Evolutionary conservation across 53 echinoderm and acorn worm species (phyloP).

Genomic region (Arbacia lixula): DNA sequence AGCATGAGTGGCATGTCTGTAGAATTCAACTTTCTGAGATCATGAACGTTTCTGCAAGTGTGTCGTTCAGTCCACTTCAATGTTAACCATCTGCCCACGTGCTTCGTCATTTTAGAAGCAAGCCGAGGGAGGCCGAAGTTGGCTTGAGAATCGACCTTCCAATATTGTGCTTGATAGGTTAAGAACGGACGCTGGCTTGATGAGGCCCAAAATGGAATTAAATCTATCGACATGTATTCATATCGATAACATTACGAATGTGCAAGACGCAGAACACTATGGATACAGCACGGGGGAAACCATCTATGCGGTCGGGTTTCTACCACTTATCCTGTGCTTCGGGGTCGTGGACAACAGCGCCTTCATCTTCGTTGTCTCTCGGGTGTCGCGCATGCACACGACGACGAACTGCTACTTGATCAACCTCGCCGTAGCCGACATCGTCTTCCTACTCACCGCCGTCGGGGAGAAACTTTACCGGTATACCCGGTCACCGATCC

Average conservation of each 20-base stretch:
- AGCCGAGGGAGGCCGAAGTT: no score
- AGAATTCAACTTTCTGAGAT: no score
- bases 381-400: conserved; percentile 74
- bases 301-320: conserved; percentile 23
- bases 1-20: no score
- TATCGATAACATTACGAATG: conserved; percentile 25
- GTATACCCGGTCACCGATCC: conserved; percentile 65
- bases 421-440: conserved; percentile 70
- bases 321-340: conserved; percentile 66
- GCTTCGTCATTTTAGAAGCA: no score
- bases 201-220: conserved; percentile 29
- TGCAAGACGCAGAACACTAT: conserved; percentile 9
- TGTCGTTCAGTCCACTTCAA: no score
- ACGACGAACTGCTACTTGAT: conserved; percentile 75
- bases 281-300: conserved; percentile 16
- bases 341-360: conserved; percentile 68
- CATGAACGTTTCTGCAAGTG: no score
- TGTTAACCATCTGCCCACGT: no score
- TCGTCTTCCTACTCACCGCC: conserved; percentile 59
- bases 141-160: no score
- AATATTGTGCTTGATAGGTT: no score
- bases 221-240: conserved; percentile 14
- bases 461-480: conserved; percentile 59
- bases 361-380: conserved; percentile 72
- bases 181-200: no score